Percentiles rank a stretch among this genome's conserved stretches.
Conservation (phyloP, 92 coral and sea anemone genomes). For the Siderastrea radians region DNA sequence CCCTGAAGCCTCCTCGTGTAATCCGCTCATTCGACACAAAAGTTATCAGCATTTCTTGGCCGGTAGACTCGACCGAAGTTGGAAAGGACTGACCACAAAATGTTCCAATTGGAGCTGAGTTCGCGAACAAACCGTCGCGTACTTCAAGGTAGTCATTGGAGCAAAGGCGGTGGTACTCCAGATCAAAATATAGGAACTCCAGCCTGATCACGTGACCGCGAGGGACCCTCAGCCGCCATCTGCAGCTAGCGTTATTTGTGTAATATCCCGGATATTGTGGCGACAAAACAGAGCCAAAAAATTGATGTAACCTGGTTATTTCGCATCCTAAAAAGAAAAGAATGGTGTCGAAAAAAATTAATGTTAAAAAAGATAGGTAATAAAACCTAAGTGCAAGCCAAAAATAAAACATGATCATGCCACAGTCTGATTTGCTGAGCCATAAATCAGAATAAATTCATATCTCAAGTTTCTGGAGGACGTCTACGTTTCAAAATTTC, state of each 20-base stretch:
- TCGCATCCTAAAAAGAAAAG: no score
- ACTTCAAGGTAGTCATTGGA: slow-evolving; percentile 49
- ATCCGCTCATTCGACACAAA: slow-evolving; percentile 28
- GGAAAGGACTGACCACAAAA: slow-evolving; percentile 61
- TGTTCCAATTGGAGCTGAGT: slow-evolving; percentile 46
- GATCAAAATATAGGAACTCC: slow-evolving; percentile 4
- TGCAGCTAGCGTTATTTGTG: slow-evolving; percentile 56
- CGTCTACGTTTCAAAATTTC: no score
- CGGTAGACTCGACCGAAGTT: slow-evolving; percentile 32
- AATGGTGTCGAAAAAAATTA: no score
- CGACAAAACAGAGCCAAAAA: slow-evolving; percentile 62
- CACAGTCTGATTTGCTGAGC: no score
- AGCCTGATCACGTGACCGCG: slow-evolving; percentile 18
- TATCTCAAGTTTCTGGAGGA: no score
- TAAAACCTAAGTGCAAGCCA: no score
- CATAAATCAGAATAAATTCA: no score
- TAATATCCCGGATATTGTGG: slow-evolving; percentile 83
- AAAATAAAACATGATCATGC: no score
- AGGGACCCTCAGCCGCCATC: slow-evolving; percentile 14
- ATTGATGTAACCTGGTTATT: no score
- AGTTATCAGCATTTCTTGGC: slow-evolving; percentile 17
- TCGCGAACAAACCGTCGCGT: slow-evolving; percentile 35
- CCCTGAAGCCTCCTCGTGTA: slow-evolving; percentile 48
- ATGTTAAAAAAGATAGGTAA: no score
- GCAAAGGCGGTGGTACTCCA: slow-evolving; percentile 48